phyloP scores from a whole-genome alignment of 2,113 vertebrate genomes.

The Pipra filicauda region DNA sequence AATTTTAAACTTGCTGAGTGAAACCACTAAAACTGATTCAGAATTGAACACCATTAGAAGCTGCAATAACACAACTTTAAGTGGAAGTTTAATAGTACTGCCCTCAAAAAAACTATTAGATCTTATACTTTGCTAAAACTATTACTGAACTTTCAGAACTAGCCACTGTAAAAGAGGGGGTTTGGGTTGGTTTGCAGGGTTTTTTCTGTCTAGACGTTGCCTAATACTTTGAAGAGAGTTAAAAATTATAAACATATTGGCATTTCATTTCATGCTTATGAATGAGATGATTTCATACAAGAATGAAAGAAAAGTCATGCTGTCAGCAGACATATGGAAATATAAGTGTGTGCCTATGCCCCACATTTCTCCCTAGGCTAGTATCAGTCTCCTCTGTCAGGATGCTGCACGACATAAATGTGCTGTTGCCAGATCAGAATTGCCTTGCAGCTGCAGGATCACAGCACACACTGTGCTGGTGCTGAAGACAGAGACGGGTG shows the following conservation, averaged over 20 bases:
- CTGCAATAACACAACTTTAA: neutral
- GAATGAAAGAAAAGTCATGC: neutral
- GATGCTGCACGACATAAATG: neutral
- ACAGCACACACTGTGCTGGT: accelerated
- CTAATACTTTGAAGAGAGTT: constrained; percentile 52
- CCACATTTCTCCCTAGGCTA: neutral
- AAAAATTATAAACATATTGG: constrained; percentile 35
- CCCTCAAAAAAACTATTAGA: neutral
- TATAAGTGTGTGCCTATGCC: neutral
- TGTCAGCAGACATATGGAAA: neutral
- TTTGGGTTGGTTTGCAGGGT: accelerated
- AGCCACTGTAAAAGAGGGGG: neutral
- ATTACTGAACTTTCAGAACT: neutral
- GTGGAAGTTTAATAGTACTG: neutral
- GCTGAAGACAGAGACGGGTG: neutral
- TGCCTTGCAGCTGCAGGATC: neutral
- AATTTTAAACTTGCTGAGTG: constrained; percentile 22
- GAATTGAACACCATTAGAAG: neutral
- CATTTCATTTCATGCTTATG: constrained; percentile 28
- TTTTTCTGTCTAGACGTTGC: constrained; percentile 67
- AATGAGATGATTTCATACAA: constrained; percentile 8
- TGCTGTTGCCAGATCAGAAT: neutral
- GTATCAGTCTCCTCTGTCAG: neutral
- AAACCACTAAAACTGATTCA: neutral
- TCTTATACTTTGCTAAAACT: neutral